Base-by-base conservation (phyloP, 2,797 vertebrate species). In the Sebastiscus tertius region DNA sequence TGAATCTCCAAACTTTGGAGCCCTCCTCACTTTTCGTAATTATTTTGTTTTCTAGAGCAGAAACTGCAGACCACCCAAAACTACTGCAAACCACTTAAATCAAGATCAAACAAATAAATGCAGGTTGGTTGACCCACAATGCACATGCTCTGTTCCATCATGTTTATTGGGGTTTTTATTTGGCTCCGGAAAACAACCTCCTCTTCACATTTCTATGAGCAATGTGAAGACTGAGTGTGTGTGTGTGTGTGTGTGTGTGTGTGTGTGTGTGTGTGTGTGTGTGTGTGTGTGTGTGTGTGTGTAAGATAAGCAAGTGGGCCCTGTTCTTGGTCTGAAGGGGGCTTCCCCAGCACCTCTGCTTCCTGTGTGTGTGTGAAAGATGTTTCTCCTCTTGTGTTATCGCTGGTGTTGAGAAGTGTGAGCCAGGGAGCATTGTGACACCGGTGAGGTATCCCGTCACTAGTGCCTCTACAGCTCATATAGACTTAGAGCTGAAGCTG, bases 391-490 rank as follows among this genome's bases (percentile, higher is more conserved):
- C 87, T 88, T 84, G 61, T 83, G 84, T 88, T 93, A 94, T 95
- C 91, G 0, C 82, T 85, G 76, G 89, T 91, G 89, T 90, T 93
- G 90, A 92, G 85, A 92, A 92, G 85, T 87, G 82, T 86, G 83
- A 93, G 77, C 79, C 83, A 86, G 81, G 69, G 70, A 85, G 33
- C 81, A 75, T 46, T 71, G 86, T 63, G 80, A 88, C 31, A 87
- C 72, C 18, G 16, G 61, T 56, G 60, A 88, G 77, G 82, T 86
- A 85, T 89, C 72, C 73, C 29, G 70, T 74, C 79, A 69, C 67
- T 68, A 7, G 16, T 24, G 12, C 39, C 46, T 78, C 22, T 24
- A 65, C 46, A 69, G 34, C 33, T 74, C 27, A 65, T 70, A 31
- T 34, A 56, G 56, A 64, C 52, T 39, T 67, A 46, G 8, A 27